Evolutionary conservation across 2,888 invertebrate genomes (phyloP), one percentile per base, ranked within the genome.

Genomic region (Coecobrya sp.): DNA sequence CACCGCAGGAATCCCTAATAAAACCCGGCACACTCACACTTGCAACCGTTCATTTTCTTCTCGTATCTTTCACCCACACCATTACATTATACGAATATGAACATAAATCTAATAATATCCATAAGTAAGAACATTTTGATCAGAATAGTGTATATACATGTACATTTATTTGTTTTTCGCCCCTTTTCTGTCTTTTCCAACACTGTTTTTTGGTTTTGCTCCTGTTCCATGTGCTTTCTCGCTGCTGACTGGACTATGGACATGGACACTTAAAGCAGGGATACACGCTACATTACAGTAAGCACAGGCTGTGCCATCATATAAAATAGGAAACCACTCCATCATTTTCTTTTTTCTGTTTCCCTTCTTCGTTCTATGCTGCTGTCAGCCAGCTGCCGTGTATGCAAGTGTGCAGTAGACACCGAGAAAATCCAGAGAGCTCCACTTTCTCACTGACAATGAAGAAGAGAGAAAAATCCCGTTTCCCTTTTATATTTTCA

Each of bases 1-100:
- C 81, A 82, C 59, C 81, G 36, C 81, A 82, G 81, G 81, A 82
- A 82, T 82, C 59, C 59, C 59, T 55, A 82, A 82, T 82, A 82
- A 82, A 59, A 82, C 25, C 76, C 59, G 81, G 59, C 55, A 82
- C 30, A 30, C 52, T 30, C 59, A 49, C 76, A 76, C 19, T 22
- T 65, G 2, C 59, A 59, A 22, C 13, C 65, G 11, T 25, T 65
- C 65, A 27, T 65, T 65, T 65, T 65, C 65, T 22, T 25, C 22
- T 27, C 0, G 1, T 27, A 10, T 65, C 25, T 19, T 10, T 27
- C 73, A 45, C 5, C 30, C 49, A 79, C 5, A n/a, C 36, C 36
- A 7, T 36, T 36, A 2, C 36, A 36, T 36, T 4, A 36, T 7
- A 36, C 7, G 36, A 36, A 36, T 36, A 36, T 36, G 36, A 36